Base-by-base conservation (phyloP, 2,888 invertebrate genomes). In the Zhuqinia jingwanae region DNA sequence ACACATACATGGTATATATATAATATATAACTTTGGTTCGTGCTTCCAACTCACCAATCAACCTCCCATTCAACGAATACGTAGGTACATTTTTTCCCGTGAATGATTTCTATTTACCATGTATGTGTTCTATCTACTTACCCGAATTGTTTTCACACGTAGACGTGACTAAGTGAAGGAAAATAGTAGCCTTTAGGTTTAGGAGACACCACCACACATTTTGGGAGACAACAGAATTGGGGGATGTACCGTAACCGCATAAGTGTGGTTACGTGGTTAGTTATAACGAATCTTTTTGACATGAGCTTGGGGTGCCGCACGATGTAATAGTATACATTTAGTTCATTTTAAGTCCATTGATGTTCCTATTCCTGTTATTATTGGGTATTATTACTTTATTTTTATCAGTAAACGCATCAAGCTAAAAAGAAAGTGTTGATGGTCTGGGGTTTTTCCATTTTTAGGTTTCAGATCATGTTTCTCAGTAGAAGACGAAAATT, bases 61-160 rank as follows among this genome's bases (percentile, higher is more conserved):
- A n/a, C n/a, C n/a, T n/a, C n/a, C n/a, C n/a, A n/a, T n/a, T n/a
- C n/a, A n/a, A n/a, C n/a, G n/a, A n/a, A n/a, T 22, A 58, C 5
- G 36, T 42, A 20, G 36, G 42, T 47, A 45, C 3, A 1, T 15
- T 5, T 42, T 68, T 45, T 13, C 25, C 13, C 20, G 47, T 22
- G 22, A 68, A 22, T 10, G 13, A 22, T 68, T 1, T 25, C 10
- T 25, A 25, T 6, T 25, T 58, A 10, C 75, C n/a, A 25, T 60
- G 30, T 63, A 78, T 50, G 63, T 78, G 36, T 58, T 50, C 70
- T 75, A 50, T n/a, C n/a, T 53, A 30, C 36, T 36, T 2, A 53
- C 56, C 17, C 8, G 22, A 6, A 30, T 56, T 75, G 53, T 30
- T 47, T 76, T 58, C 25, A 17, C 17, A 3, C 17, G 27, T 15